Conservation (phyloP, 2,113 vertebrate genomes). For the Phrynocephalus versicolor region DNA sequence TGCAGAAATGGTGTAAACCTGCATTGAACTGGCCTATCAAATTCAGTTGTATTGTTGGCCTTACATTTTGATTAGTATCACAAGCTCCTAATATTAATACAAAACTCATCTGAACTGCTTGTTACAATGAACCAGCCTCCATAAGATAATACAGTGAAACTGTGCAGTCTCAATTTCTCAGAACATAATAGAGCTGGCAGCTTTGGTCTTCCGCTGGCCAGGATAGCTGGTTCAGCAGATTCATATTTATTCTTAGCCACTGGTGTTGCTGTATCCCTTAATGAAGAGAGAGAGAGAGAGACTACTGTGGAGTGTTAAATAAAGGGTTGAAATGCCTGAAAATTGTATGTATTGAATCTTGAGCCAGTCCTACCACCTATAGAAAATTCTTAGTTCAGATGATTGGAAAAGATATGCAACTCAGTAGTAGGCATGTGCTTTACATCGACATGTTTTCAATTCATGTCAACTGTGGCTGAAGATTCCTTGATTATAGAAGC, state of each 20-base stretch:
- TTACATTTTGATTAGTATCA: not conserved
- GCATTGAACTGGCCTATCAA: rapidly evolving
- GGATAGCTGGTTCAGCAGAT: not conserved
- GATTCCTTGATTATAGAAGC: too few relatives aligned
- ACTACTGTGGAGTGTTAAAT: conserved; percentile 3
- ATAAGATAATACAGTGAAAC: not conserved
- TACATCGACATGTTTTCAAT: too few relatives aligned
- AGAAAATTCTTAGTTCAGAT: not conserved
- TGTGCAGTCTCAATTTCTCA: not conserved
- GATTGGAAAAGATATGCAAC: too few relatives aligned
- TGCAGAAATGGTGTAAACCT: not conserved
- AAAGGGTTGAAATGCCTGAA: conserved; percentile 18
- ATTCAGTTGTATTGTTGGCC: not conserved
- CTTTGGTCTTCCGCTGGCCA: conserved; percentile 22
- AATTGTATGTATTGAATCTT: not conserved
- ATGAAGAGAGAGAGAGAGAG: conserved; percentile 15
- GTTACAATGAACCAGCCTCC: not conserved
- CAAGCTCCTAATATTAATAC: not conserved
- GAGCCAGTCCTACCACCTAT: conserved; percentile 21
- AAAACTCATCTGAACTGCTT: not conserved
- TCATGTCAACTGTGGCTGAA: not conserved
- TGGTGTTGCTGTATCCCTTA: not conserved
- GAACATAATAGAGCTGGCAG: not conserved
- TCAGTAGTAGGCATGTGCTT: too few relatives aligned
- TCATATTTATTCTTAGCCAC: conserved; percentile 33